Evolutionary conservation across 2,797 vertebrate genomes (phyloP), one percentile per base, ranked within the genome.

Genomic region (Silurus aristotelis): DNA sequence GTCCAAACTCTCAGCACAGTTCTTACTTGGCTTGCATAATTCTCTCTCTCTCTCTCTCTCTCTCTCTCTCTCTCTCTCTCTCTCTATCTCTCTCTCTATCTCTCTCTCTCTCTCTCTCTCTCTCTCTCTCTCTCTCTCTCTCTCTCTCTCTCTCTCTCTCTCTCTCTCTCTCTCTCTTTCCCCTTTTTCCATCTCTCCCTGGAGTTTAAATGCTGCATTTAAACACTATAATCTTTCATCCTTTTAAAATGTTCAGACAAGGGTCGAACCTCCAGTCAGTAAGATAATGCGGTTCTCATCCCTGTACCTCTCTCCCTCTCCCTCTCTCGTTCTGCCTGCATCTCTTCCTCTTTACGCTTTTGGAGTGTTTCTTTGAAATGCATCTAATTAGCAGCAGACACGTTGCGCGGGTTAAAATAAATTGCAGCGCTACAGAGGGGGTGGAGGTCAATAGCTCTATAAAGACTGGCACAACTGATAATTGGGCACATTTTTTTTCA

Each of bases 371-470:
- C 91, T 93, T 92, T 93, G 91, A 95, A 94, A 94, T 85, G 88
- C 90, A 91, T 92, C 92, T 94, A 94, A 95, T 95, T 95, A 95
- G 90, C 90, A 84, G 90, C 48, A 90, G 89, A 90, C 91, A 91
- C 90, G 85, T 91, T 89, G 90, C 89, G 84, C 25, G 89, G 94
- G 94, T 95, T 93, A 94, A 93, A 95, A 93, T 93, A 94, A 94
- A 95, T 93, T 93, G 93, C 93, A 89, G 84, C 92, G 92, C 93
- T 93, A 91, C 93, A 90, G 86, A 87, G 72, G 85, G 91, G 94
- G 93, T 92, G 73, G 91, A 92, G 94, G 94, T 95, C 94, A 95
- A 92, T 86, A 88, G 92, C 91, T 94, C 89, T 63, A 89, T 92
- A 89, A 92, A 92, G 92, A 93, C 91, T 86, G 89, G 91, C 92